Percentiles rank a stretch among this genome's conserved stretches.
Conservation (phyloP, 37 sponge, comb jelly and placozoan species). For the Halisarca cf. caerulea region DNA sequence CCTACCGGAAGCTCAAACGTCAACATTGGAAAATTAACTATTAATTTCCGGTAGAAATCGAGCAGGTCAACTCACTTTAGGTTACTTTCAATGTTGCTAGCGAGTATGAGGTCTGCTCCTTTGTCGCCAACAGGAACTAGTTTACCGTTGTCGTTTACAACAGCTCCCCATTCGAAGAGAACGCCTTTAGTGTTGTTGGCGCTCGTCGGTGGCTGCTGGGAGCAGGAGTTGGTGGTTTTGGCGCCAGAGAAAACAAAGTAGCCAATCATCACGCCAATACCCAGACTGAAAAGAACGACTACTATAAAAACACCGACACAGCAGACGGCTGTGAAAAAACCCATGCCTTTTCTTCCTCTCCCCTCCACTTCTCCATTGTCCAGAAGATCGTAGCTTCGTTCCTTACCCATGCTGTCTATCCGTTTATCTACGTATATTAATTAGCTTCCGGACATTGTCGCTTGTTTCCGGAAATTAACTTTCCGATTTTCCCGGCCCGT, state of each 20-base stretch:
- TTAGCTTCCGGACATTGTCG: too few species aligned
- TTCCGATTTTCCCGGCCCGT: too few species aligned
- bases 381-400: too few species aligned
- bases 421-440: too few species aligned
- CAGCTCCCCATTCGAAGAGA: constrained; percentile 53
- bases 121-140: constrained; percentile 18
- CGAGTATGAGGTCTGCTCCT: constrained; percentile 19
- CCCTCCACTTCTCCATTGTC: too few species aligned
- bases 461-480: too few species aligned
- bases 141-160: constrained; percentile 19
- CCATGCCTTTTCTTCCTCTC: too few species aligned
- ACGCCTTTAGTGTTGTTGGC: background rate
- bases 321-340: too few species aligned
- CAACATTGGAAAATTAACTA: too few species aligned
- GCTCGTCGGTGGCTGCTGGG: background rate
- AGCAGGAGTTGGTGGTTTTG: background rate
- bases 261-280: background rate
- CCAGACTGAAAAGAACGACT: background rate
- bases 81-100: constrained; percentile 38
- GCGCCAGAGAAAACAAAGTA: background rate
- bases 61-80: constrained; percentile 43
- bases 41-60: too few species aligned
- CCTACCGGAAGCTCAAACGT: too few species aligned
- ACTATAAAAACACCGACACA: background rate
- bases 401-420: too few species aligned